Base-by-base conservation (phyloP, 2,113 vertebrate species). In the Cheilinus undulatus region DNA sequence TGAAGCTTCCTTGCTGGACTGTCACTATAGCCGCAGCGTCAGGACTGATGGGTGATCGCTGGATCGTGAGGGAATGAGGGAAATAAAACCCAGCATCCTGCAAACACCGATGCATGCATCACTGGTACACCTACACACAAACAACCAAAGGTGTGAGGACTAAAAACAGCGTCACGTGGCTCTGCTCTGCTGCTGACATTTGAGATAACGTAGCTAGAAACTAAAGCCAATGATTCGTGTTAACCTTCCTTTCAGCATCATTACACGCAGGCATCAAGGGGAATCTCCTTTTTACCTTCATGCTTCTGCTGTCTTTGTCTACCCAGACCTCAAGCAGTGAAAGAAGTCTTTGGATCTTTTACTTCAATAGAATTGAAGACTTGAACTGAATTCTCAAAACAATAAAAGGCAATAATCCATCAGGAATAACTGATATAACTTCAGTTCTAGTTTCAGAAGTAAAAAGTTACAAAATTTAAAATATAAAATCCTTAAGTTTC, bases 1-100 rank as follows among this genome's bases (percentile, higher is more conserved):
- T 72, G 84, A 80, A 20, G 84, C 59, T 83, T 59, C 56, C 81
- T 65, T 23, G 74, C 77, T 42, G 68, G 61, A 78, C 83, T 52
- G 69, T 57, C 82, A 59, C 67, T 62, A 76, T 65, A 5, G 45
- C 63, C 11, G 17, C 51, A 56, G 51, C 72, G 52, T 79, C 67
- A 63, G 57, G 28, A 49, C 56, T 86, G 88, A 91, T 83, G 81
- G 68, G 64, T 76, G 30, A 24, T 24, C 4, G 12, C 61, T 66
- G 67, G 52, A 50, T 62, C 53, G 48, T 56, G 56, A 69, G 42
- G 42, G 50, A 43, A 56, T 13, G 51, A 48, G 51, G 15, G 15
- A 22, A 45, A 36, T 54, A 13, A 45, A 36, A 32, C 14, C 24
- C 36, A 11, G 61, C 22, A 12, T 14, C 10, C 63, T 26, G 48